Base-by-base conservation (phyloP, 2,797 vertebrate genomes). In the Hypotaenidia philippensis region DNA sequence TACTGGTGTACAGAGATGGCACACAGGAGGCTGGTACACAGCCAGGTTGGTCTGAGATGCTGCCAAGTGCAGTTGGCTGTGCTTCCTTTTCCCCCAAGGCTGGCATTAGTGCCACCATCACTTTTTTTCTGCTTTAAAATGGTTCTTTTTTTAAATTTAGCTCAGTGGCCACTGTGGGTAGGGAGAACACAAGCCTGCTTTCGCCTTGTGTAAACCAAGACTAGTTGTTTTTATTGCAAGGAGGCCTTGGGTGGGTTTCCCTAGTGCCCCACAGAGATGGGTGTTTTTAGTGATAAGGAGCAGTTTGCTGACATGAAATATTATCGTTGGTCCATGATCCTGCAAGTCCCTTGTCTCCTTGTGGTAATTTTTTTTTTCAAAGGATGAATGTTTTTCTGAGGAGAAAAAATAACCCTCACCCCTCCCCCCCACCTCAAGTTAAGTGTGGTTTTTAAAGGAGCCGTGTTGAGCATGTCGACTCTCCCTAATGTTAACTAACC, bases 81-180 rank as follows among this genome's bases (percentile, higher is more conserved):
- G 36, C 27, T 55, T 74, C 44, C 23, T 75, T 36, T 56, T 63
- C 41, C 31, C 59, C 40, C 0, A 21, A 36, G 29, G 5, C 50
- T 14, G 17, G 8, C 4, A 1, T 23, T 87, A 32, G 26, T 77
- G 79, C 23, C 47, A n/a, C 78, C 2, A 0, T 29, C 55, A 65
- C n/a, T 75, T 5, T 4, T 65, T 72, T 72, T 60, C 34, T 68
- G 50, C 88, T 90, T 59, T 88, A 56, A 78, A 94, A 49, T 26
- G 60, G 49, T 25, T 13, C 75, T 89, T 92, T 94, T 85, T 69
- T 78, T 92, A 83, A 88, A 44, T 95, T 85, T 66, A 94, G 85
- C 71, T 88, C 53, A 45, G 90, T 85, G 64, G 90, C 60, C 40
- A 44, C 12, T 86, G 76, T 77, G 88, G 79, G 52, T 64, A 74